These are phyloP conservation scores for Pagetopsis macropterus DNA, from an alignment of 2,797 vertebrate genomes.

Conservation along the genomic window DNA sequence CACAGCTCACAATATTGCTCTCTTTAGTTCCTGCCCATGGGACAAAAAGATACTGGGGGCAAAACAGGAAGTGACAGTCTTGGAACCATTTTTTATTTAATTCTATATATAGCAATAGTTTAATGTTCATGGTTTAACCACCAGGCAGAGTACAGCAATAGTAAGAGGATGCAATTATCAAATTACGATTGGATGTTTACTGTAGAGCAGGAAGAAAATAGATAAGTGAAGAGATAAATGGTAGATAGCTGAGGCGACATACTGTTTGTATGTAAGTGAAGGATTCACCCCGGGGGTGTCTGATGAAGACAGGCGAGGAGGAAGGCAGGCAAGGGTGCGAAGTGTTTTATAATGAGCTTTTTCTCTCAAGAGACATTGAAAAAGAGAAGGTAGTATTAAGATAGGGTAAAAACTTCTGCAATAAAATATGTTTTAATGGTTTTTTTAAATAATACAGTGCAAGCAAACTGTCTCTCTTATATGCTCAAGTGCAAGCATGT, in stretches of 20 bases:
- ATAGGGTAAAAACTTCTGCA: conserved; percentile 32
- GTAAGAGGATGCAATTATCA: conserved; percentile 47
- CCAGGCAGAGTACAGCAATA: conserved; percentile 22
- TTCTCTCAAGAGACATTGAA: conserved; percentile 43
- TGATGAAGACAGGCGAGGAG: conserved; percentile 48
- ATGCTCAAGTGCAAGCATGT: conserved; percentile 10
- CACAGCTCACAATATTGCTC: neutral
- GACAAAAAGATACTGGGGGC: conserved; percentile 16
- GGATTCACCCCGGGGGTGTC: conserved; percentile 51
- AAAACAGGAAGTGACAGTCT: neutral
- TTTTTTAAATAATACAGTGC: neutral
- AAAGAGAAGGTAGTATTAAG: conserved; percentile 39
- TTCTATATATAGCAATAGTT: conserved; percentile 1
- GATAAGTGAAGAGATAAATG: conserved; percentile 17
- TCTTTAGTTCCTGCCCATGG: neutral
- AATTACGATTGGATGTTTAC: conserved; percentile 50
- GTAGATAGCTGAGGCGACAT: conserved; percentile 14
- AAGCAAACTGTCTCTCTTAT: neutral
- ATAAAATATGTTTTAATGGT: conserved; percentile 11
- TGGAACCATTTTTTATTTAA: neutral
- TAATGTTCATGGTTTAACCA: conserved; percentile 1
- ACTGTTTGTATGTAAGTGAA: conserved; percentile 52
- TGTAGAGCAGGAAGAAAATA: conserved; percentile 12
- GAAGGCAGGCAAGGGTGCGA: conserved; percentile 54
- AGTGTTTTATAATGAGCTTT: conserved; percentile 71